Evolutionary conservation across 2,888 invertebrate genomes (phyloP), one percentile per base, ranked within the genome.

Genomic region (Coremacera marginata): DNA sequence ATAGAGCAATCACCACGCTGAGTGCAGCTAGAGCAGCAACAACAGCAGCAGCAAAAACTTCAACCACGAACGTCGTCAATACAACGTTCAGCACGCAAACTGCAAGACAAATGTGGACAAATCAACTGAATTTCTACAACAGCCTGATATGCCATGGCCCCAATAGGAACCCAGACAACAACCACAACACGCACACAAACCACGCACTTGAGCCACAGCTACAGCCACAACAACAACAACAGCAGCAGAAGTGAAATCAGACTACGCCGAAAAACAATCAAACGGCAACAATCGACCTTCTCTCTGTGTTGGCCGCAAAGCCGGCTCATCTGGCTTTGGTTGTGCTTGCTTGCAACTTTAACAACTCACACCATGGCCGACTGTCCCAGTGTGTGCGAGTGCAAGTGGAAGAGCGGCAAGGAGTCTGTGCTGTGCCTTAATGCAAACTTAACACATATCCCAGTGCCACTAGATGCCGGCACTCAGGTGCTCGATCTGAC

Each of bases 381-480:
- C 84, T 95, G 95, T 87, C 94, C 94, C 73, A 91, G 92, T 80
- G 91, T 93, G 83, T 96, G 96, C 90, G 95, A 95, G 89, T 96
- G 96, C 91, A 95, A 95, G 90, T 96, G 96, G 96, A 94, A 94
- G 89, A 94, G 93, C 87, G 95, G 95, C 84, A 96, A 96, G 89
- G 95, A 95, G 90, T 94, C 95, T 70, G 95, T 95, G 77, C 91
- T 94, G 84, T 96, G 96, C 90, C 92, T 92, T 83, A 93, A 93
- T 88, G 94, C 94, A 79, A 94, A 94, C 87, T 91, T 95, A 83
- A 92, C 93, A 83, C 91, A 92, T 84, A 92, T 96, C 82, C 96
- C 96, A 51, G 90, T 91, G 70, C 93, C 93, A 80, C 91, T 95
- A 79, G 95, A 95, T 83, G 92, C 93, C 79, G 93, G 94, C 82